These are phyloP conservation scores for Sus scrofa DNA, from an alignment of 2,113 vertebrate species.

Conservation along the genomic window DNA sequence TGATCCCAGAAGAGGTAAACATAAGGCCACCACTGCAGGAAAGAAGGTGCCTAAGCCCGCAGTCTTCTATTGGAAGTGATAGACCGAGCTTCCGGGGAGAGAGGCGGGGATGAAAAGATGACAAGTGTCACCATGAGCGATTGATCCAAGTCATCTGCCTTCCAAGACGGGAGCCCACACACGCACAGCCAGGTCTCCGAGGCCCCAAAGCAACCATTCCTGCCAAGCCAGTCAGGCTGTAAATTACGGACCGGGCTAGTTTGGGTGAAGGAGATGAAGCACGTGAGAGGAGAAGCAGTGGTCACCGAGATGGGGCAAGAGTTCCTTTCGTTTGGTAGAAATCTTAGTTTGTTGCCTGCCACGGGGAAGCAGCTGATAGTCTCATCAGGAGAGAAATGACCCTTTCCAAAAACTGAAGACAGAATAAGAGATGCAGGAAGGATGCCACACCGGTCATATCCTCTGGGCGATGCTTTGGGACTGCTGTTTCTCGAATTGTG, in stretches of 20 bases:
- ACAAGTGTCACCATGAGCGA: background rate
- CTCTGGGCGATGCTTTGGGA: constrained; percentile 38
- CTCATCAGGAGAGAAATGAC: constrained; percentile 50
- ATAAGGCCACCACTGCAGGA: fast-evolving
- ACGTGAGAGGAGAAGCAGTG: background rate
- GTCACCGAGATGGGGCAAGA: background rate
- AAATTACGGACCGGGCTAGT: background rate
- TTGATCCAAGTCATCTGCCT: background rate
- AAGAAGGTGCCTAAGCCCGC: background rate
- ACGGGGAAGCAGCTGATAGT: constrained; percentile 4
- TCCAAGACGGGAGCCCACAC: background rate
- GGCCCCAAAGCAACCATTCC: background rate
- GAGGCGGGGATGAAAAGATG: background rate
- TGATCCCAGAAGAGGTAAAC: background rate
- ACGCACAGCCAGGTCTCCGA: background rate
- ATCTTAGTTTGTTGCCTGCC: constrained; percentile 11
- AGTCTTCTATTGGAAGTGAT: background rate
- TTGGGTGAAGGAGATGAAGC: constrained; percentile 24
- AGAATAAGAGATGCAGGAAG: constrained; percentile 68
- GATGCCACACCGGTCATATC: constrained; percentile 22
- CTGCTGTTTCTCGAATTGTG: constrained; percentile 66
- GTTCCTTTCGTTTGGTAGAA: constrained; percentile 56
- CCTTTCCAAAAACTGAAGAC: background rate
- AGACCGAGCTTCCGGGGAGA: background rate
- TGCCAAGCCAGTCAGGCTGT: background rate